These are phyloP conservation scores for Heliopora coerulea DNA, from an alignment of 92 coral and sea anemone species.

Conservation along the genomic window DNA sequence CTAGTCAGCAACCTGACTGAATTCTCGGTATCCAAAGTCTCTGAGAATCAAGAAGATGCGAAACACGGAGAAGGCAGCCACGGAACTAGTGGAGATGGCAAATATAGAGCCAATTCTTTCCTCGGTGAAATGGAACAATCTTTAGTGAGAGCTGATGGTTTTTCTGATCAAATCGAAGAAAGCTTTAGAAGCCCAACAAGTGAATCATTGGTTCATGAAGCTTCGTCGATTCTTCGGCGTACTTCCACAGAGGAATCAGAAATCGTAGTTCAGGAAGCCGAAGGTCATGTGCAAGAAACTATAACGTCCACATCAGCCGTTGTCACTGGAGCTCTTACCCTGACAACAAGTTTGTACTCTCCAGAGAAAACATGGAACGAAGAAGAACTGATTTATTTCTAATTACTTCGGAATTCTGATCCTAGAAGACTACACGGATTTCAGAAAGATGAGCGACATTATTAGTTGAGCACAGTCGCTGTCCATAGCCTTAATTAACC, in stretches of 20 bases:
- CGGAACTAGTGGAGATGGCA: not conserved
- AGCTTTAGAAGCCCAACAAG: no score
- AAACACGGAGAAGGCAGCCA: not conserved
- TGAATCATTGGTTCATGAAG: no score
- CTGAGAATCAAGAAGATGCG: constrained; percentile 15
- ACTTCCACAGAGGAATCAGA: not conserved
- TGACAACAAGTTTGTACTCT: constrained; percentile 14
- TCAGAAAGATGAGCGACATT: no score
- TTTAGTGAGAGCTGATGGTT: not conserved
- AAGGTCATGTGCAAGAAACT: not conserved
- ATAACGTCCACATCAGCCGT: constrained; percentile 9
- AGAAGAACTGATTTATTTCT: constrained; percentile 28
- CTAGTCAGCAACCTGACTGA: not conserved
- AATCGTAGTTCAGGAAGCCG: not conserved
- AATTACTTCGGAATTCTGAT: not conserved
- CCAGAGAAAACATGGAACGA: not conserved
- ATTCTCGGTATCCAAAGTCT: not conserved
- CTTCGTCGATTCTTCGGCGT: no score
- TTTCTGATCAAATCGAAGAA: not conserved
- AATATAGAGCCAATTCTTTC: not conserved
- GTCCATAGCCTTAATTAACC: no score
- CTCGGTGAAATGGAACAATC: not conserved
- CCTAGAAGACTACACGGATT: no score
- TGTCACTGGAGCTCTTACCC: not conserved
- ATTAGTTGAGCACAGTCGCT: no score